Evolutionary conservation across 2,888 invertebrate genomes (phyloP), one percentile per base, ranked within the genome.

Genomic region (Saturnia pavonia): DNA sequence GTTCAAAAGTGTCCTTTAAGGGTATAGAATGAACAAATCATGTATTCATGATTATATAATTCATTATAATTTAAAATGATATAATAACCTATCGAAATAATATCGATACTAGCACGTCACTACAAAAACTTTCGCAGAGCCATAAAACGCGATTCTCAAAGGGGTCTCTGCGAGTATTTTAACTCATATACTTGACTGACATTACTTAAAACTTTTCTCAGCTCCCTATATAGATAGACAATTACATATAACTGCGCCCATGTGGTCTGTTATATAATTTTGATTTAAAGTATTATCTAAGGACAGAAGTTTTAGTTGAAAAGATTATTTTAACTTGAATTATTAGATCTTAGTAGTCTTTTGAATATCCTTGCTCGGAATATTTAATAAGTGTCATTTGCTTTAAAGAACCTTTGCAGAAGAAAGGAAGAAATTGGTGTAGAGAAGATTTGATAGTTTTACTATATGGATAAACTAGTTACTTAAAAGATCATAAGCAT

Each of bases 191-290:
- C 85, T 83, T 77, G 75, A 76, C 75, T 78, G 80, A 78, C 83
- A 81, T 85, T 80, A 84, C 82, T 85, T 80, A 81, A 78, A 84
- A 87, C 80, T 85, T 86, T 80, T 72, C 74, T 73, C 71, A 72
- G 74, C 69, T 68, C 14, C 22, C 22, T 63, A 34, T 42, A n/a
- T 51, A 69, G 70, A 25, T 60, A 60, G 27, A 14, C 27, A 60
- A 27, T 60, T 60, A 60, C 14, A 27, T 60, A 60, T 60, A 75
- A 78, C 70, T 71, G 75, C 78, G 72, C 79, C 78, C 82, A 69
- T 70, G 77, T 72, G 80, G 67, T 74, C 71, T 74, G 74, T 77
- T 69, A 67, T 22, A 40, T 60, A 63, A 63, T 57, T 57, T 51
- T 25, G 14, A 57, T 25, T 57, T 57, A 11, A 12, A 25, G 4